Evolutionary conservation across 2,888 invertebrate genomes (phyloP).

Genomic region (Clepsis dumicolana): DNA sequence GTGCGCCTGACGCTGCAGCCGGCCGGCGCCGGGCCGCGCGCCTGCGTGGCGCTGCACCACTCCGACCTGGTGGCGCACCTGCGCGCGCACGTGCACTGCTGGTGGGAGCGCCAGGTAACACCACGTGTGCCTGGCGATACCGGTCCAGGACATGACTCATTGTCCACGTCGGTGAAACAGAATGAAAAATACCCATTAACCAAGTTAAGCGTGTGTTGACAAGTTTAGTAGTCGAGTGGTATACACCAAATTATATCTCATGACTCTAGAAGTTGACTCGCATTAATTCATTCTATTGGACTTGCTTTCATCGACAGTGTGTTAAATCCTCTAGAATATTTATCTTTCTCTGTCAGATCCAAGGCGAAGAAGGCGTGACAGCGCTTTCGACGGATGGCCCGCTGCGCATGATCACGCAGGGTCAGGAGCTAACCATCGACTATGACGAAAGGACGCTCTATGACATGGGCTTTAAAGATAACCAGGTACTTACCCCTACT

Average conservation of each 20-base stretch:
- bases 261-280: too few relatives aligned
- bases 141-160: too few relatives aligned
- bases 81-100: slow-evolving; percentile 97
- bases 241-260: too few relatives aligned
- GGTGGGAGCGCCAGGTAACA: slow-evolving; percentile 91
- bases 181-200: too few relatives aligned
- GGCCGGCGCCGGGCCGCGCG: slow-evolving; percentile 94
- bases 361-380: slow-evolving; percentile 81
- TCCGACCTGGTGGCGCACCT: slow-evolving; percentile 97
- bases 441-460: slow-evolving; percentile 96
- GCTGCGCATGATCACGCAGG: slow-evolving; percentile 96
- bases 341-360: slow-evolving; percentile 64
- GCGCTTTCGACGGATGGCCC: slow-evolving; percentile 93
- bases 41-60: slow-evolving; percentile 92
- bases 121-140: too few relatives aligned
- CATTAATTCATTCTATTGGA: too few relatives aligned
- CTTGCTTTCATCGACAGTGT: too few relatives aligned
- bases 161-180: too few relatives aligned
- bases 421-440: slow-evolving; percentile 96
- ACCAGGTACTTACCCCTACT: too few relatives aligned
- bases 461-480: slow-evolving; percentile 97
- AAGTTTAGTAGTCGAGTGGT: too few relatives aligned
- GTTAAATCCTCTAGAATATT: too few relatives aligned
- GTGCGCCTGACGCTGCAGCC: slow-evolving; percentile 94
- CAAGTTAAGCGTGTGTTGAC: too few relatives aligned